Evolutionary conservation across 2,113 vertebrate species (phyloP).

Genomic region (Carassius carassius): DNA sequence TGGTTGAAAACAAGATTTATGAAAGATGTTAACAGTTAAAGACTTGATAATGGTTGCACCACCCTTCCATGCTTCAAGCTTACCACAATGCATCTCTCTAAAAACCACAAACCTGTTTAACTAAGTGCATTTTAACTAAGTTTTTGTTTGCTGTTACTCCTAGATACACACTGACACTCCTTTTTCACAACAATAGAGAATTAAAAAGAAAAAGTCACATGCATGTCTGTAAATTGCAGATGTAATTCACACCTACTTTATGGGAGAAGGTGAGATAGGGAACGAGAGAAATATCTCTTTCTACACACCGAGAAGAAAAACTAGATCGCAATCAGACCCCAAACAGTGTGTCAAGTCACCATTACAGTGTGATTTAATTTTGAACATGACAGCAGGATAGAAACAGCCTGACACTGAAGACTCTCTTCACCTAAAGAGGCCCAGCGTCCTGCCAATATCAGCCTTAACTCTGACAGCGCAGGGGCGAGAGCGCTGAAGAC

Average conservation of each 20-base stretch:
- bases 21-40: not conserved
- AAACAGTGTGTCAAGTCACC: slow-evolving; percentile 72
- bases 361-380: slow-evolving; percentile 73
- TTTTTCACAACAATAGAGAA: slow-evolving; percentile 57
- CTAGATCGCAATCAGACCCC: slow-evolving; percentile 77
- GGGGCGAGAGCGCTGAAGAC: slow-evolving; percentile 60
- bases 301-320: slow-evolving; percentile 64
- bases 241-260: slow-evolving; percentile 46
- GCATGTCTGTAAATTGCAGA: not conserved
- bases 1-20: not conserved
- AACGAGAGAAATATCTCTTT: slow-evolving; percentile 64
- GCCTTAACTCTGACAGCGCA: slow-evolving; percentile 75
- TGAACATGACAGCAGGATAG: slow-evolving; percentile 74
- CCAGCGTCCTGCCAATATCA: slow-evolving; percentile 67
- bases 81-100: slow-evolving; percentile 1
- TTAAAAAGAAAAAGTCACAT: not conserved
- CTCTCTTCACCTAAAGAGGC: slow-evolving; percentile 74
- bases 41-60: not conserved
- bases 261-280: slow-evolving; percentile 18
- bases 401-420: slow-evolving; percentile 80
- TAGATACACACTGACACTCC: slow-evolving; percentile 65
- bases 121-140: not conserved
- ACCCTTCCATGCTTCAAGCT: not conserved
- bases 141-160: slow-evolving; percentile 58
- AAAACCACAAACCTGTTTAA: slow-evolving; percentile 27